A percentile compares a stretch with the other conserved stretches of the same genome.
These are phyloP conservation scores for Pectinophora gossypiella DNA, from an alignment of 1,140 invertebrate species.

Conservation along the genomic window DNA sequence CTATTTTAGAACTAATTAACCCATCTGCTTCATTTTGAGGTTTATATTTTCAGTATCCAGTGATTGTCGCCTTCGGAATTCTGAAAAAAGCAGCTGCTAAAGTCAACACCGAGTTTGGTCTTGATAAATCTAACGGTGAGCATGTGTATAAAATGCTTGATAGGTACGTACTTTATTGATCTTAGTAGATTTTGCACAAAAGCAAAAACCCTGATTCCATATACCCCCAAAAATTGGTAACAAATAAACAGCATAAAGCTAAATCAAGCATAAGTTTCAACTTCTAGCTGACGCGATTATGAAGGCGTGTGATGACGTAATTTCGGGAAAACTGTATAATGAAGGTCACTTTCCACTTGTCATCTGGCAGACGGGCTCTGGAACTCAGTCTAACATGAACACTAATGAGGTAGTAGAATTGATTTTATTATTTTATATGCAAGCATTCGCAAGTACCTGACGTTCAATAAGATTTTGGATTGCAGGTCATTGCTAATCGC, in stretches of 20 bases:
- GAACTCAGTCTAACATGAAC: constrained; percentile 99
- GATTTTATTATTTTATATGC: no score
- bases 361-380: constrained; percentile 98
- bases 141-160: no score
- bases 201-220: no score
- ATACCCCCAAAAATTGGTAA: no score
- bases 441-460: no score
- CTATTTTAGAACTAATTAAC: no score
- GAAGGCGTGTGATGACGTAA: constrained; percentile 96
- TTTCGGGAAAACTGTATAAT: constrained; percentile 92
- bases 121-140: constrained; percentile 88
- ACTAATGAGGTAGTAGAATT: constrained; percentile 98
- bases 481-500: constrained; percentile 90
- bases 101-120: constrained; percentile 95
- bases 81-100: constrained; percentile 98
- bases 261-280: no score
- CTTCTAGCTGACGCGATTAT: constrained; percentile 91
- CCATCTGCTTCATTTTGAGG: no score
- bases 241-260: no score
- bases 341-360: constrained; percentile 95
- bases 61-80: constrained; percentile 96
- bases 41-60: constrained; percentile 83
- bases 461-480: no score
- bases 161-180: no score
- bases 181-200: no score